A percentile compares a stretch with the other conserved stretches of the same genome.
Conservation (phyloP, 2,888 invertebrate species). For the Hirtodrosophila alboralis region DNA sequence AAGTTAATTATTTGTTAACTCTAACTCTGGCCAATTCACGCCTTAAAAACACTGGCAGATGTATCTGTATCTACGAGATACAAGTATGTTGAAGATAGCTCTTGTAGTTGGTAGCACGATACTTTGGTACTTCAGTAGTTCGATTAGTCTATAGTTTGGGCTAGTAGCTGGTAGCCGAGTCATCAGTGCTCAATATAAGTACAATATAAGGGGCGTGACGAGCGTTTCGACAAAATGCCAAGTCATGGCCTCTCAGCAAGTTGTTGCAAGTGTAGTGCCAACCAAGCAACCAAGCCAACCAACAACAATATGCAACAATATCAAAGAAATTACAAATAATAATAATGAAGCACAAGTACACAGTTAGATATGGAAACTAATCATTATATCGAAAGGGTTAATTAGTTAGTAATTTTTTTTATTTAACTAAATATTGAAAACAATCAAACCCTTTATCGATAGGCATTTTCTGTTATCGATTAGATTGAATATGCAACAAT, state of each 20-base stretch:
- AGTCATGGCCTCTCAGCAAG: constrained; percentile 31
- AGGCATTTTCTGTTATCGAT: too few relatives aligned
- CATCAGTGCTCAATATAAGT: constrained; percentile 39
- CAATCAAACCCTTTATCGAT: too few relatives aligned
- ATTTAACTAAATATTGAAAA: too few relatives aligned
- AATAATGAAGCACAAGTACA: constrained; percentile 34
- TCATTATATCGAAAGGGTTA: not conserved
- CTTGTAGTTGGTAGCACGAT: constrained; percentile 15
- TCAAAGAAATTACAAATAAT: not conserved
- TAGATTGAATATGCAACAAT: too few relatives aligned
- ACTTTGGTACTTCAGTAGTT: not conserved
- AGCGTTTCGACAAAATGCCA: constrained; percentile 31
- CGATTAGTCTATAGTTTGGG: constrained; percentile 20
- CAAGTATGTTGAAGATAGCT: constrained; percentile 14
- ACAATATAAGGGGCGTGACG: constrained; percentile 48
- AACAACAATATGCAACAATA: constrained; percentile 6
- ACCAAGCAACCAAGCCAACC: constrained; percentile 4
- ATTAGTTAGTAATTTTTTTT: too few relatives aligned
- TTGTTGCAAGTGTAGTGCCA: too few relatives aligned
- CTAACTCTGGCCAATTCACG: constrained; percentile 61
- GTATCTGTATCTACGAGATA: constrained; percentile 21
- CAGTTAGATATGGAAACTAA: not conserved
- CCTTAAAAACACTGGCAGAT: constrained; percentile 42
- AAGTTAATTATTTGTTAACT: constrained; percentile 78
- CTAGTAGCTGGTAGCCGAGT: constrained; percentile 40